Evolutionary conservation across 2,888 invertebrate genomes (phyloP), one percentile per base, ranked within the genome.

Genomic region (Colostygia pectinataria): DNA sequence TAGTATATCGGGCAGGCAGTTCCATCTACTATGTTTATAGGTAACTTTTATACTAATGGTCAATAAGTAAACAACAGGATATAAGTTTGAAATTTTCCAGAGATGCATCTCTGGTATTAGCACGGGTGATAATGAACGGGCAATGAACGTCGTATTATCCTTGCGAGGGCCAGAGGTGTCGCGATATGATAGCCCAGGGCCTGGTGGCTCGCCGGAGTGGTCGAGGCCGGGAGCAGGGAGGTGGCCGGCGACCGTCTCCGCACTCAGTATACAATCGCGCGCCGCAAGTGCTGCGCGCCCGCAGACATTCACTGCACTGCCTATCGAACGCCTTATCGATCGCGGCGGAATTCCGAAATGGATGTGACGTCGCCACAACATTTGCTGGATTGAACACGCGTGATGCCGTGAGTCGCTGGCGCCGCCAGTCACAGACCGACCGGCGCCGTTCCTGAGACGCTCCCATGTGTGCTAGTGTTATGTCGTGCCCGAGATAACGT

Each of bases 221-320:
- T 73, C 83, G 84, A 81, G 85, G 84, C 77, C 80, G 85, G 85
- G 83, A 80, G 79, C 74, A 77, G 74, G 83, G 86, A 72, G 79
- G 78, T 77, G 82, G 78, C 71, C 79, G 78, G 66, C 74, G 76
- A 76, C 77, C 68, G 50, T 44, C 67, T 70, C 68, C 77, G 71
- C 72, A 75, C 64, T 86, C 89, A 90, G 89, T 89, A 59, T 77
- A 80, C 78, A 80, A 76, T 79, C 84, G 86, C 83, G 77, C 88
- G 87, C 74, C 80, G 73, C 74, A 71, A 80, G 80, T 80, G 82
- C 71, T 82, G 89, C 87, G 87, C 88, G 88, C 80, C 75, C 86
- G 84, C 83, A 67, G 61, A 70, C 74, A 68, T 68, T 77, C 77
- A 75, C 75, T 70, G 75, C 77, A 71, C 61, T 65, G 62, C 63